phyloP scores from a whole-genome alignment of 2,797 vertebrate species.

The Acipenser ruthenus region DNA sequence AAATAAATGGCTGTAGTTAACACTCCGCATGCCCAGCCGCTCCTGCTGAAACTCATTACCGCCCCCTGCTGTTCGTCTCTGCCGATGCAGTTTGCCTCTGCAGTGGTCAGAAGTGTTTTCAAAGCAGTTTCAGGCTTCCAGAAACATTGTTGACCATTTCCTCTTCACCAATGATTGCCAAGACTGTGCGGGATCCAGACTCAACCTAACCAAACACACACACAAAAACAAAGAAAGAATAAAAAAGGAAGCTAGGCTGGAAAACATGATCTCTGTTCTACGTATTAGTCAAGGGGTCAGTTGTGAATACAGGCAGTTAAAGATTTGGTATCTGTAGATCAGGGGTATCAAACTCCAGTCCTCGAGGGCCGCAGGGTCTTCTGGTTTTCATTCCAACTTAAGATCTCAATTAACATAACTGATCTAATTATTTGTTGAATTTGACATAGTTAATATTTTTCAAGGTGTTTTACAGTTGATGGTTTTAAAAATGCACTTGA shows the following conservation, averaged over 20 bases:
- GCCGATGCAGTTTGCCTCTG: constrained; percentile 34
- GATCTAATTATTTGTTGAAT: no score
- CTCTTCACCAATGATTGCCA: constrained; percentile 72
- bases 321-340: no score
- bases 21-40: constrained; percentile 36
- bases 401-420: no score
- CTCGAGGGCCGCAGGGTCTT: no score
- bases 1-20: constrained; percentile 36
- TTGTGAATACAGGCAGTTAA: no score
- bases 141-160: constrained; percentile 73
- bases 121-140: constrained; percentile 73
- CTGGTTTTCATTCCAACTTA: no score
- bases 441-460: no score
- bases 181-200: constrained; percentile 64
- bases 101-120: constrained; percentile 24
- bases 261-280: no score
- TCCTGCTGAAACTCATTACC: constrained; percentile 37
- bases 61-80: constrained; percentile 45
- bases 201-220: constrained; percentile 51
- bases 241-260: background rate
- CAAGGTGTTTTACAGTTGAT: no score
- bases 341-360: no score
- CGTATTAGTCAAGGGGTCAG: no score
- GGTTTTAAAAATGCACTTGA: no score
- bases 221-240: background rate